phyloP scores from a whole-genome alignment of 2,797 vertebrate species.

The Xerus rutilus region DNA sequence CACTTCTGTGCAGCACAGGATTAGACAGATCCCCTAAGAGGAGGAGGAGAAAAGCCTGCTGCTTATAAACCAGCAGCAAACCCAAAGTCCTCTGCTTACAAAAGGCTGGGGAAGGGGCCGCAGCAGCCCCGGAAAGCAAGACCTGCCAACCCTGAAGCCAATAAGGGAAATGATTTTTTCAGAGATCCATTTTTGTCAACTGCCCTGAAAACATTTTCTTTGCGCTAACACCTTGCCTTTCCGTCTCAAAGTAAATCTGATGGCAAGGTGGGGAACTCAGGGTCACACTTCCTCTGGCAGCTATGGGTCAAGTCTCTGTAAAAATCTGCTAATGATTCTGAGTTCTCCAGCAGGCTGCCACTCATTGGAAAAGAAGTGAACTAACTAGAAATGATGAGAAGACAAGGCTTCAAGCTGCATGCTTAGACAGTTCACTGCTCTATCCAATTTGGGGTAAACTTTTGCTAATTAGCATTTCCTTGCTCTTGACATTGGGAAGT shows the following conservation, averaged over 20 bases:
- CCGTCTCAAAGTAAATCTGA: background rate
- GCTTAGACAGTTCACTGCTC: background rate
- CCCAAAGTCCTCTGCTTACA: background rate
- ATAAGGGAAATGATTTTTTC: background rate
- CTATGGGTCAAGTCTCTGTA: conserved; percentile 12
- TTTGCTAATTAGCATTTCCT: conserved; percentile 49
- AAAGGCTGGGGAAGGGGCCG: background rate
- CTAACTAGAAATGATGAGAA: conserved; percentile 62
- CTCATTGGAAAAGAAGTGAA: background rate
- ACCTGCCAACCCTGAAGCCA: background rate
- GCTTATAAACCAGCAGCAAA: background rate
- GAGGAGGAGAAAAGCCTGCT: background rate
- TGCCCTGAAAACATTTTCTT: background rate
- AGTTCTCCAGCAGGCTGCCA: background rate
- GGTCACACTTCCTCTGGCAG: conserved; percentile 35
- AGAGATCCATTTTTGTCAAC: conserved; percentile 2
- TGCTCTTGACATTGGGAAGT: background rate
- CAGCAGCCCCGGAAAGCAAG: background rate
- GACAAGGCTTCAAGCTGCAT: background rate
- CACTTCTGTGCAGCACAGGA: background rate
- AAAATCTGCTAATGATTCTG: conserved; percentile 46
- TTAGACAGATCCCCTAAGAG: background rate
- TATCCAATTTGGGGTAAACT: conserved; percentile 18
- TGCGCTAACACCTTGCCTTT: background rate
- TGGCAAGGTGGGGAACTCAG: accelerated